Evolutionary conservation across 2,797 vertebrate species (phyloP).

Genomic region (Pogoniulus pusillus): DNA sequence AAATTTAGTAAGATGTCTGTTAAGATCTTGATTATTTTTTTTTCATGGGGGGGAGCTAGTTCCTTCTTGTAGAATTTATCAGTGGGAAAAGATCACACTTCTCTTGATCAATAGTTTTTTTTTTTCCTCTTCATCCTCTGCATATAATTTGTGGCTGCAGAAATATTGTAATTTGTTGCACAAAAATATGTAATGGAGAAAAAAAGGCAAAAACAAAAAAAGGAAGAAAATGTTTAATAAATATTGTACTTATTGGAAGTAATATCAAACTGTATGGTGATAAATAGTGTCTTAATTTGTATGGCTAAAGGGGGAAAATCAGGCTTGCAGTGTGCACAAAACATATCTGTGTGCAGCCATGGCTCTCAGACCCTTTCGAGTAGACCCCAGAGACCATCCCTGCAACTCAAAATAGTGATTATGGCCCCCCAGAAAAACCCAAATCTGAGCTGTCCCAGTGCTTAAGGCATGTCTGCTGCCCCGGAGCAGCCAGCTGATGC

Average conservation of each 20-base stretch:
- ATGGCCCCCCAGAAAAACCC: neutral
- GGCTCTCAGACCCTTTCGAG: constrained; percentile 58
- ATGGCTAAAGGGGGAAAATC: constrained; percentile 80
- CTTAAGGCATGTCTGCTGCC: constrained; percentile 44
- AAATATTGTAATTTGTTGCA: constrained; percentile 94
- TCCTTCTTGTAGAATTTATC: constrained; percentile 89
- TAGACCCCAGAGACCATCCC: constrained; percentile 48
- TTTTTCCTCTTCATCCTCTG: constrained; percentile 87
- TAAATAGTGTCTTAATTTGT: constrained; percentile 88
- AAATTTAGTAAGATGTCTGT: constrained; percentile 89
- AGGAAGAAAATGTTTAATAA: constrained; percentile 96
- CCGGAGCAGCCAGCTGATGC: constrained; percentile 42
- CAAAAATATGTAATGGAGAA: constrained; percentile 90
- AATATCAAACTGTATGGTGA: constrained; percentile 90
- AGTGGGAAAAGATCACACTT: constrained; percentile 83
- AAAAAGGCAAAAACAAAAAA: too few species aligned
- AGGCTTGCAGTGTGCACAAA: constrained; percentile 75
- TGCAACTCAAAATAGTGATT: constrained; percentile 29
- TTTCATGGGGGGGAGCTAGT: constrained; percentile 74
- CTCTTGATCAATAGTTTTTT: constrained; percentile 85
- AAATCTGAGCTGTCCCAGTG: constrained; percentile 10
- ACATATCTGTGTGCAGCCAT: constrained; percentile 73
- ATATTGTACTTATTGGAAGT: constrained; percentile 94
- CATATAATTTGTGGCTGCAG: constrained; percentile 95
- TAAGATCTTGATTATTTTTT: constrained; percentile 81